Conservation (phyloP, 2,888 invertebrate genomes). For the Drosophila algonquin region DNA sequence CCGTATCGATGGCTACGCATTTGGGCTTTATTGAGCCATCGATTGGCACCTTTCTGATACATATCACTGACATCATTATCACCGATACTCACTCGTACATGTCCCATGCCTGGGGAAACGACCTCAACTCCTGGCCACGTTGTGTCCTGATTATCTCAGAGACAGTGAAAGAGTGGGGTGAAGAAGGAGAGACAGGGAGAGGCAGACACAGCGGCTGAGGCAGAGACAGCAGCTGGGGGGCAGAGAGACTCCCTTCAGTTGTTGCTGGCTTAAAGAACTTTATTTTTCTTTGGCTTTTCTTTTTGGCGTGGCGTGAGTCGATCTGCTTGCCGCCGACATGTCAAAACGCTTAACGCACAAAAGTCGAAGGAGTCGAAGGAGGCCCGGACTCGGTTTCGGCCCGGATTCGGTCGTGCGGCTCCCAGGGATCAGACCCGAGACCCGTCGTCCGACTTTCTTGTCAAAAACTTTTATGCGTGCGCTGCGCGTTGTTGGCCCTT, state of each 20-base stretch:
- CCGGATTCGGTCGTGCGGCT: slow-evolving; percentile 70
- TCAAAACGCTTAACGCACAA: slow-evolving; percentile 76
- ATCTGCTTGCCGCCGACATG: slow-evolving; percentile 67
- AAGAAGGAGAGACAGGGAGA: background rate
- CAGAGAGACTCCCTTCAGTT: background rate
- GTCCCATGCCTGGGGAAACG: slow-evolving; percentile 39
- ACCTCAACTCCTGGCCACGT: slow-evolving; percentile 27
- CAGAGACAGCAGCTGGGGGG: background rate
- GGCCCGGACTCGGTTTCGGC: too few species aligned
- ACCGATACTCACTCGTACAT: slow-evolving; percentile 45
- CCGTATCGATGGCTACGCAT: slow-evolving; percentile 47
- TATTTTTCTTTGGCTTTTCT: slow-evolving; percentile 46
- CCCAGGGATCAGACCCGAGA: slow-evolving; percentile 57
- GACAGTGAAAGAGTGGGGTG: background rate
- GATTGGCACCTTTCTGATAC: slow-evolving; percentile 69
- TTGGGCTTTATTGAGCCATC: slow-evolving; percentile 65
- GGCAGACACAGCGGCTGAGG: background rate
- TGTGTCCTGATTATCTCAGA: slow-evolving; percentile 60
- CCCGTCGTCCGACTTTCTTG: slow-evolving; percentile 61
- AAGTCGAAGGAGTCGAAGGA: slow-evolving; percentile 30
- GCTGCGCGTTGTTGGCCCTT: slow-evolving; percentile 59
- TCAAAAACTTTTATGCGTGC: slow-evolving; percentile 77
- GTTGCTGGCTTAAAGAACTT: slow-evolving; percentile 65
- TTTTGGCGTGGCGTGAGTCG: slow-evolving; percentile 21
- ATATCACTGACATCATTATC: slow-evolving; percentile 71